Conservation (phyloP, 2,797 vertebrate species). For the Clamator glandarius region DNA sequence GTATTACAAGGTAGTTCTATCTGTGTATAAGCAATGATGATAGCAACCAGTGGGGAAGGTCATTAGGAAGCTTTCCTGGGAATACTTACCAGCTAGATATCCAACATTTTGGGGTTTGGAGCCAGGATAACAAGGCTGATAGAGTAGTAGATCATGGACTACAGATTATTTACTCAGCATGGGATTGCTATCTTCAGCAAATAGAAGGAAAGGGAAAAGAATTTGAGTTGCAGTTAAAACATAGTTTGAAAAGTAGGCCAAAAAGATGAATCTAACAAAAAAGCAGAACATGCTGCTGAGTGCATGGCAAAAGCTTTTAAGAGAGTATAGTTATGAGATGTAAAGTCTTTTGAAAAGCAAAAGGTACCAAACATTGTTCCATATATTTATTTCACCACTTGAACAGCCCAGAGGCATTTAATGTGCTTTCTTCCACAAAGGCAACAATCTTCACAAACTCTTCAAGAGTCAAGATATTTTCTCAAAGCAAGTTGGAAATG, state of each 20-base stretch:
- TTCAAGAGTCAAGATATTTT: neutral
- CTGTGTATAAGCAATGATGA: conserved; percentile 75
- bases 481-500: neutral
- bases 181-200: conserved; percentile 77
- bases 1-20: conserved; percentile 65
- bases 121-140: conserved; percentile 82
- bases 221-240: conserved; percentile 68
- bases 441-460: conserved; percentile 39
- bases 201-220: conserved; percentile 51
- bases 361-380: conserved; percentile 51
- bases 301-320: conserved; percentile 42
- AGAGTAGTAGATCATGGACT: conserved; percentile 76
- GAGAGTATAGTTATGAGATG: conserved; percentile 21
- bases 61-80: conserved; percentile 79
- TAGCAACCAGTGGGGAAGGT: conserved; percentile 77
- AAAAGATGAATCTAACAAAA: conserved; percentile 71
- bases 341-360: conserved; percentile 66
- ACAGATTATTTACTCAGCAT: conserved; percentile 81
- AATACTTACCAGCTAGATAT: conserved; percentile 78
- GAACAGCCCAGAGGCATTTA: conserved; percentile 30
- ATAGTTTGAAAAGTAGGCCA: conserved; percentile 71
- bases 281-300: conserved; percentile 35
- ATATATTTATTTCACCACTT: conserved; percentile 26
- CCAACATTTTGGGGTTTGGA: conserved; percentile 73
- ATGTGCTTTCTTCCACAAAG: conserved; percentile 25